Conservation (phyloP, 2,888 invertebrate species). For the Protodeltote pygarga region DNA sequence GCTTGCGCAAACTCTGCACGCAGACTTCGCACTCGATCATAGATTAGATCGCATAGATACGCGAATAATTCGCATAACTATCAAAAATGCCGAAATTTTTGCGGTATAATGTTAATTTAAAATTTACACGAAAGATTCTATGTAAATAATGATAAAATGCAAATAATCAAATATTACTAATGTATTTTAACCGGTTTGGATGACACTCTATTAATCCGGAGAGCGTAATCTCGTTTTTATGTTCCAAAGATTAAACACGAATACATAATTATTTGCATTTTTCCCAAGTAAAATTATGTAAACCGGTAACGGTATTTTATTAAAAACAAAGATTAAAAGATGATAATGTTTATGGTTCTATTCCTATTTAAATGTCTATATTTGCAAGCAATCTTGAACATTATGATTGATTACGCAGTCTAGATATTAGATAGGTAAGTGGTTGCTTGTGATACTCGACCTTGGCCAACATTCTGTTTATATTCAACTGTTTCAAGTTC, state of each 20-base stretch:
- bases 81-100: slow-evolving; percentile 12
- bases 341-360: neutral
- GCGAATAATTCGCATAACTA: slow-evolving; percentile 39
- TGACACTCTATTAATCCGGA: slow-evolving; percentile 30
- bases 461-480: no score
- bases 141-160: slow-evolving; percentile 8
- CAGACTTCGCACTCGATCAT: slow-evolving; percentile 53
- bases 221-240: slow-evolving; percentile 23
- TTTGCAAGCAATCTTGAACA: no score
- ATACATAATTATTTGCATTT: slow-evolving; percentile 29
- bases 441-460: no score
- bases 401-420: no score
- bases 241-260: slow-evolving; percentile 20
- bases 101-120: slow-evolving; percentile 1
- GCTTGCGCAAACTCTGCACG: slow-evolving; percentile 67
- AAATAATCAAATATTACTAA: slow-evolving; percentile 33
- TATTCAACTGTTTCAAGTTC: no score
- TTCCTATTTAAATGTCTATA: neutral
- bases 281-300: slow-evolving; percentile 7
- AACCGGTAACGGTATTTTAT: slow-evolving; percentile 5
- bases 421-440: no score
- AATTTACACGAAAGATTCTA: slow-evolving; percentile 3
- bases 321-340: slow-evolving; percentile 2
- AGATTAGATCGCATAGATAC: slow-evolving; percentile 54
- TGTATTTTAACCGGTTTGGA: slow-evolving; percentile 20